Evolutionary conservation across 2,888 invertebrate species (phyloP).

Genomic region (Hirtodrosophila cameraria): DNA sequence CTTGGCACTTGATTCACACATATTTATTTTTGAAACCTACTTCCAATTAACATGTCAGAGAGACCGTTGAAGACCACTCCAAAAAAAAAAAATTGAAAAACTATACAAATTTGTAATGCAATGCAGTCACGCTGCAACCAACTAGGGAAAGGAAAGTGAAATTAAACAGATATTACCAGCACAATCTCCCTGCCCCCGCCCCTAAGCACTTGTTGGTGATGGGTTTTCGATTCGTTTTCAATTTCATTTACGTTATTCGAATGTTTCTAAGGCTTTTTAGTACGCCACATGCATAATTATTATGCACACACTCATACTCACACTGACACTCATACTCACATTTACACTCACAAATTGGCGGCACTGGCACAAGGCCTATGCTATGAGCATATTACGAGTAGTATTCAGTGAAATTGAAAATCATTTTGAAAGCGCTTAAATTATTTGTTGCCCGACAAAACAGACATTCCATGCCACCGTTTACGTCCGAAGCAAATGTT

Average conservation of each 20-base stretch:
- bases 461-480: slow-evolving; percentile 67
- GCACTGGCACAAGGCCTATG: slow-evolving; percentile 54
- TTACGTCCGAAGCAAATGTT: slow-evolving; percentile 57
- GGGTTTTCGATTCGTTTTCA: slow-evolving; percentile 67
- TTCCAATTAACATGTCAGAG: slow-evolving; percentile 61
- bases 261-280: slow-evolving; percentile 72
- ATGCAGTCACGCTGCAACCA: slow-evolving; percentile 62
- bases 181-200: neutral
- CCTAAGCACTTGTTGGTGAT: slow-evolving; percentile 5
- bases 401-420: slow-evolving; percentile 72
- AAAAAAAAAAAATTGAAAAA: slow-evolving; percentile 48
- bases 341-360: slow-evolving; percentile 35
- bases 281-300: slow-evolving; percentile 76
- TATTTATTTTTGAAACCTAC: slow-evolving; percentile 39
- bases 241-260: slow-evolving; percentile 60
- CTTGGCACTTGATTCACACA: slow-evolving; percentile 37
- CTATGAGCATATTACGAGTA: slow-evolving; percentile 4
- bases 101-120: slow-evolving; percentile 66
- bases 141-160: slow-evolving; percentile 74
- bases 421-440: slow-evolving; percentile 73
- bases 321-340: slow-evolving; percentile 3
- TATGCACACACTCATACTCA: slow-evolving; percentile 37
- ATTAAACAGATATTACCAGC: slow-evolving; percentile 39
- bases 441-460: slow-evolving; percentile 68
- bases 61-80: slow-evolving; percentile 57